phyloP scores from a whole-genome alignment of 2,888 invertebrate genomes.

The Ypsolopha scabrella region DNA sequence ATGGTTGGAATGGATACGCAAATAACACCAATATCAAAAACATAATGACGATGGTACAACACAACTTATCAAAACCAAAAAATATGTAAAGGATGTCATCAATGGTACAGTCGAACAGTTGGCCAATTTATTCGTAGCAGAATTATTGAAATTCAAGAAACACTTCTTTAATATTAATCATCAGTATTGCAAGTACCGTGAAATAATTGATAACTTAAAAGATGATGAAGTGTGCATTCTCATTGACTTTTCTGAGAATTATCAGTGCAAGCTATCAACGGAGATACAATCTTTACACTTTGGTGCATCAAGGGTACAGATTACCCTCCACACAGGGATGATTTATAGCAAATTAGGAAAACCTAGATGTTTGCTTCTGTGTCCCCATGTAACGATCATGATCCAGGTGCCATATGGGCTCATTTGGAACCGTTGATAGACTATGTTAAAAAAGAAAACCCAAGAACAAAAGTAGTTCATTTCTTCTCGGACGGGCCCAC shows the following conservation, averaged over 20 bases:
- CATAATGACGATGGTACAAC: neutral
- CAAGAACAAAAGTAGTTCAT: constrained; percentile 5
- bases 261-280: constrained; percentile 8
- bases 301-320: constrained; percentile 10
- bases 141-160: constrained; percentile 1
- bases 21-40: neutral
- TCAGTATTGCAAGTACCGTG: constrained; percentile 4
- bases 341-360: constrained; percentile 8
- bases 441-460: neutral
- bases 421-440: neutral
- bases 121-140: neutral
- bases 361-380: constrained; percentile 10
- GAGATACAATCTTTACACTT: constrained; percentile 13
- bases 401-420: constrained; percentile 4
- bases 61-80: neutral
- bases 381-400: neutral
- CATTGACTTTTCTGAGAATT: constrained; percentile 12
- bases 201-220: neutral
- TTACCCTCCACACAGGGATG: constrained; percentile 11
- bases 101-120: neutral
- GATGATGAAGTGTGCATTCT: constrained; percentile 7
- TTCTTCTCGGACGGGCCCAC: constrained; percentile 13
- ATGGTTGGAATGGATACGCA: neutral
- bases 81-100: neutral
- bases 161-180: constrained; percentile 2